Conservation (phyloP, 2,888 invertebrate genomes). For the Euproctis similis region DNA sequence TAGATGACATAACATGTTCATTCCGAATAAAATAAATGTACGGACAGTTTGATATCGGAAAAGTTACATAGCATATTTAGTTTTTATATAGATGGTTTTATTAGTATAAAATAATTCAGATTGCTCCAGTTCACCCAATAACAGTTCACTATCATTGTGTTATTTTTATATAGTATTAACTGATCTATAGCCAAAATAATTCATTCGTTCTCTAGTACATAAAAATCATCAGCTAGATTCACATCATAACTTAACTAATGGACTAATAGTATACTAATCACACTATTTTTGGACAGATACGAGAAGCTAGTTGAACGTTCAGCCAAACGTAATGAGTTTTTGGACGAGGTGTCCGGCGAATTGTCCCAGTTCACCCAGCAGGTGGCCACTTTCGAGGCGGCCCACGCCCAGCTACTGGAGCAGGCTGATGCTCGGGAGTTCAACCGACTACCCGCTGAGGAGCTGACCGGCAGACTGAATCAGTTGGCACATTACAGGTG, state of each 20-base stretch:
- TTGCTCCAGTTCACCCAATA: too few species aligned
- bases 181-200: too few species aligned
- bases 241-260: background rate
- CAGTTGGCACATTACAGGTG: conserved; percentile 77
- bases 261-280: background rate
- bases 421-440: conserved; percentile 84
- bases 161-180: too few species aligned
- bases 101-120: too few species aligned
- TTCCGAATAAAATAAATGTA: too few species aligned
- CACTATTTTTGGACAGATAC: conserved; percentile 77
- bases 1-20: too few species aligned
- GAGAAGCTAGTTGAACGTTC: conserved; percentile 90
- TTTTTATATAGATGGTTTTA: too few species aligned
- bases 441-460: conserved; percentile 79
- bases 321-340: conserved; percentile 84
- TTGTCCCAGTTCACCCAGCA: conserved; percentile 81
- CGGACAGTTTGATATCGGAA: too few species aligned
- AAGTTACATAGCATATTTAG: too few species aligned
- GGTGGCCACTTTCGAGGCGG: conserved; percentile 81
- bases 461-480: conserved; percentile 55
- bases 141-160: too few species aligned
- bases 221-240: too few species aligned
- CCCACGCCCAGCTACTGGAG: conserved; percentile 82
- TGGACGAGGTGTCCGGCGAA: conserved; percentile 85
- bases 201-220: too few species aligned